Evolutionary conservation across 2,113 vertebrate species (phyloP).

Genomic region (Corythornis cristatus): DNA sequence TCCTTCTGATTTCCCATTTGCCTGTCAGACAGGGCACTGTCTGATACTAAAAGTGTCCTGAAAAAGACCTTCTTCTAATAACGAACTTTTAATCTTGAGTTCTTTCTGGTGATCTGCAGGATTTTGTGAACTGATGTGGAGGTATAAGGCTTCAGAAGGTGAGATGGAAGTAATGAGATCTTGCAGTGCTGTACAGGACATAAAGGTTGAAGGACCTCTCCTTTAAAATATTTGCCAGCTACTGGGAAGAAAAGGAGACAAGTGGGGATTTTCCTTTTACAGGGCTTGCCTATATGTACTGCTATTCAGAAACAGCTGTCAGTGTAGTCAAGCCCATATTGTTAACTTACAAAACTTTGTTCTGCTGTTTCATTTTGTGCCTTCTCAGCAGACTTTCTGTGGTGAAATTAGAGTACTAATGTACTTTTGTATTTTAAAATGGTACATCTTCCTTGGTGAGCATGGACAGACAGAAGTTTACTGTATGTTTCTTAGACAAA

Average conservation of each 20-base stretch:
- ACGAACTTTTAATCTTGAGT: not conserved
- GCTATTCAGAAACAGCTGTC: not conserved
- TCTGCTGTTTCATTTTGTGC: not conserved
- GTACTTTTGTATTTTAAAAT: not conserved
- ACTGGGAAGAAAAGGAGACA: not conserved
- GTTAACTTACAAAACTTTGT: conserved; percentile 22
- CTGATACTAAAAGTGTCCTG: not conserved
- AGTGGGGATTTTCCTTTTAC: not conserved
- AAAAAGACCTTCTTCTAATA: not conserved
- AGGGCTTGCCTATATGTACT: not conserved
- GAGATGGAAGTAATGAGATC: not conserved
- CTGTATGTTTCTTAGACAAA: not conserved
- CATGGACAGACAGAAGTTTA: not conserved
- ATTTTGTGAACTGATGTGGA: not conserved
- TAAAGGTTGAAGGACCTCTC: not conserved
- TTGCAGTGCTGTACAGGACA: not conserved
- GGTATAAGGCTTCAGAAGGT: not conserved
- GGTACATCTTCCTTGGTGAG: not conserved
- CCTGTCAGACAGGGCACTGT: not conserved
- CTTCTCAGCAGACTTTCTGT: not conserved
- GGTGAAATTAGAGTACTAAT: not conserved
- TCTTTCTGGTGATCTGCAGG: not conserved
- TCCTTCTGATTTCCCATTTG: not conserved
- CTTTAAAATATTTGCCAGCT: not conserved
- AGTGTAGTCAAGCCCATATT: not conserved